Conservation (phyloP, 2,888 invertebrate genomes). For the Melinaea menophilus region DNA sequence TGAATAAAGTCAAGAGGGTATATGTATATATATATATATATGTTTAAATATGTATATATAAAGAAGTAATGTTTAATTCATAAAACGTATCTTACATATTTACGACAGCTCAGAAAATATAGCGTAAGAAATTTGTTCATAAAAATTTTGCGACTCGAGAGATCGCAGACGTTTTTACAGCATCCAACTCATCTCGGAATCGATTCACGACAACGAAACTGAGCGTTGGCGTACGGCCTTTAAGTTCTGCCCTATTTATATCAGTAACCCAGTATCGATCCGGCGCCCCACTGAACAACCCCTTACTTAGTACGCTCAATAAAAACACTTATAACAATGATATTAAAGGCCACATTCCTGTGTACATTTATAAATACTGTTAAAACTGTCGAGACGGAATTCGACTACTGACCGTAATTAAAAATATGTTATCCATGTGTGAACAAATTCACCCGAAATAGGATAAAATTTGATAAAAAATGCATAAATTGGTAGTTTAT, state of each 20-base stretch:
- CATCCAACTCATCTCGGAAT: conserved; percentile 48
- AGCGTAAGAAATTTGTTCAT: conserved; percentile 23
- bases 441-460: conserved; percentile 7
- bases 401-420: conserved; percentile 47
- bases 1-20: no score
- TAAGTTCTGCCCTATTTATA: conserved; percentile 73
- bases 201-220: conserved; percentile 62
- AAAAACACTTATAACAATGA: conserved; percentile 45
- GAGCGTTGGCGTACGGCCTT: conserved; percentile 50
- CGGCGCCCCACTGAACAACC: conserved; percentile 71
- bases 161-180: conserved; percentile 37
- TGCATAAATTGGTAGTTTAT: background rate
- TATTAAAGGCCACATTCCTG: conserved; percentile 48
- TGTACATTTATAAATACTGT: conserved; percentile 34
- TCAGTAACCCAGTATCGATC: conserved; percentile 71
- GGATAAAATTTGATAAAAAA: background rate
- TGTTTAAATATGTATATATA: no score
- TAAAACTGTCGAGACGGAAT: conserved; percentile 50
- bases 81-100: background rate
- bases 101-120: conserved; percentile 3
- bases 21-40: no score
- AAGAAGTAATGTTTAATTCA: no score
- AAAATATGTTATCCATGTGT: conserved; percentile 28
- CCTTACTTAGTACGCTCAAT: conserved; percentile 47
- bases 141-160: conserved; percentile 19